Base-by-base conservation (phyloP, 2,888 invertebrate species). In the Lasioglossum pauxillum region DNA sequence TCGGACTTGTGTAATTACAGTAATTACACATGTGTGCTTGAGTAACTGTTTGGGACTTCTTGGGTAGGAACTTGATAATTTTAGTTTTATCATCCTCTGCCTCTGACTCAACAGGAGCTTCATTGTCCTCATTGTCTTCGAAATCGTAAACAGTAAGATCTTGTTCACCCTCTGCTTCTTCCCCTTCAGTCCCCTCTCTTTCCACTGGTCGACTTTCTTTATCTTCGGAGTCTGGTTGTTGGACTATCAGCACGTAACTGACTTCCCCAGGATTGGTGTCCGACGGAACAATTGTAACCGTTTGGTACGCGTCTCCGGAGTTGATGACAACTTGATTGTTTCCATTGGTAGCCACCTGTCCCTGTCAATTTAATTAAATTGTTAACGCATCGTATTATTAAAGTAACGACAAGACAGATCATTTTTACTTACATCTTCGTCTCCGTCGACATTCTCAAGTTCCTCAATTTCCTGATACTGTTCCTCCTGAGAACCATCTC, bases 1-100 rank as follows among this genome's bases (percentile, higher is more conserved):
- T 98, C 8, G 98, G 97, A 93, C 98, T 98, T 23, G 98, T 98
- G 95, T 99, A 99, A 89, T 97, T 97, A 95, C 99, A 99, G 94
- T 98, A 98, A 93, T 97, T 97, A 95, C 99, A 99, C 96, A 97
- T 97, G 94, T 97, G 97, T 35, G 97, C 96, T 94, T 97, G 97
- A 0, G 97, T 95, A 7, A 97, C 97, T 80, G 95, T 95, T 93
- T 97, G 96, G 75, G 96, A 96, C 94, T 97, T 96, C 93, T 97
- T 96, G 10, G 96, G 96, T 78, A 96, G 94, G 60, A 97, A 96
- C 94, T 97, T 97, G 12, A 96, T 96, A 64, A 97, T 96, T 95
- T 97, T 97, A 0, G 96, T 96, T 92, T 97, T 97, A 90, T 97
- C 97, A 92, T 97, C 97, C 91, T 97, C 97, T 27, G 96, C 96